Conservation (phyloP, 2,888 invertebrate genomes). For the Eugnorisma glareosa region DNA sequence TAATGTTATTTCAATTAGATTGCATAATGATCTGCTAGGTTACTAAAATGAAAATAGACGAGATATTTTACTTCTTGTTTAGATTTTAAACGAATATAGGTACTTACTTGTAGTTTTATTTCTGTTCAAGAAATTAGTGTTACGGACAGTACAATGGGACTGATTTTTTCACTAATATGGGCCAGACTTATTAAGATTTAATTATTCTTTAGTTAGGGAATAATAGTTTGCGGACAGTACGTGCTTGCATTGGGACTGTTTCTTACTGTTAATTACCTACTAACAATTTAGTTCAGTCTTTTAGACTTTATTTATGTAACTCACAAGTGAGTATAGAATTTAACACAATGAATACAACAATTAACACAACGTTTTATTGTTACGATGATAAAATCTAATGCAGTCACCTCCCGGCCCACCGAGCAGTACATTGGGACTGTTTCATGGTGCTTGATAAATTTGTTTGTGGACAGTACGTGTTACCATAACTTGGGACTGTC, state of each 20-base stretch:
- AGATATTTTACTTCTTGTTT: not conserved
- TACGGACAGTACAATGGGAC: slow-evolving; percentile 18
- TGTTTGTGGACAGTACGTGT: no score
- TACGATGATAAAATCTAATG: no score
- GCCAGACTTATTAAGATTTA: not conserved
- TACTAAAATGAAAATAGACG: not conserved
- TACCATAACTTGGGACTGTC: no score
- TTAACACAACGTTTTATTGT: no score
- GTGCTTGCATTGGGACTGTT: slow-evolving; percentile 6
- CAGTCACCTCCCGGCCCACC: no score
- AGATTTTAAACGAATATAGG: not conserved
- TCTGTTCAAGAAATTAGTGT: slow-evolving; percentile 2
- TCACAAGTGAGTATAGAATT: no score
- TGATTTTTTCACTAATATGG: slow-evolving; percentile 12
- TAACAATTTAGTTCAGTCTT: slow-evolving; percentile 4
- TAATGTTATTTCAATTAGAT: not conserved
- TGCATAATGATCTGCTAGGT: not conserved
- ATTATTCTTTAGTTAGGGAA: not conserved
- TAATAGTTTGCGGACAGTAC: slow-evolving; percentile 12
- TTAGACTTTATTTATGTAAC: not conserved
- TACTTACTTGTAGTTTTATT: no score
- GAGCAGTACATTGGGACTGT: no score
- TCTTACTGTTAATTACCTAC: slow-evolving; percentile 10
- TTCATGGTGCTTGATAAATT: no score
- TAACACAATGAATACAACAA: no score